Evolutionary conservation across 2,888 invertebrate species (phyloP).

Genomic region (Brenthis hecate): DNA sequence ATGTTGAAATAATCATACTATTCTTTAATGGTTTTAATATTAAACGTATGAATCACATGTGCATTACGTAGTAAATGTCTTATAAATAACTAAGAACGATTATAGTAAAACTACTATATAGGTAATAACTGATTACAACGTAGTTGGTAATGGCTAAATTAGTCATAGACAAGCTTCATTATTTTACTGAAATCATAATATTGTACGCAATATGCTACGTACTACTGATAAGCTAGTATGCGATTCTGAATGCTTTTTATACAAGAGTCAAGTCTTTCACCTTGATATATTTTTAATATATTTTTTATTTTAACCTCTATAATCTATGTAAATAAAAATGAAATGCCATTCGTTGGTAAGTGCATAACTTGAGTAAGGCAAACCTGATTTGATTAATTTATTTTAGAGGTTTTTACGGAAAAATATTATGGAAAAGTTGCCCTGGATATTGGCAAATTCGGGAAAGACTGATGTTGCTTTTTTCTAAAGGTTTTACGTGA

Average conservation of each 20-base stretch:
- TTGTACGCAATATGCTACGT: conserved; percentile 7
- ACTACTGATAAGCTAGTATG: not conserved
- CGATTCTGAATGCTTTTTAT: not conserved
- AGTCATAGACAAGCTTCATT: conserved; percentile 24
- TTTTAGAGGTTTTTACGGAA: too few species aligned
- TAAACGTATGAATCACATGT: too few species aligned
- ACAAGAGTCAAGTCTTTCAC: not conserved
- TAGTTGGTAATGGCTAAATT: conserved; percentile 19
- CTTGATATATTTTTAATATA: too few species aligned
- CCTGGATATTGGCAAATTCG: too few species aligned
- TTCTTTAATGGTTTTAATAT: not conserved
- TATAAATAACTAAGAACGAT: not conserved
- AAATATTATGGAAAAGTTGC: too few species aligned
- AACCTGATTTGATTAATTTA: too few species aligned
- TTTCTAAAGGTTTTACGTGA: too few species aligned
- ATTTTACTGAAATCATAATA: conserved; percentile 1
- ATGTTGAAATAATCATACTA: not conserved
- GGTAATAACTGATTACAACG: conserved; percentile 32
- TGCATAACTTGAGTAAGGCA: too few species aligned
- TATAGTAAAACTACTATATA: conserved; percentile 10
- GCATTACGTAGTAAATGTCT: not conserved
- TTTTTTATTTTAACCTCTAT: too few species aligned
- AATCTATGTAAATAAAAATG: too few species aligned
- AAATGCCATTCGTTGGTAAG: too few species aligned
- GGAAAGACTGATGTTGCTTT: too few species aligned